phyloP scores from a whole-genome alignment of 2,113 vertebrate genomes.

The Sporophila hypoxantha region DNA sequence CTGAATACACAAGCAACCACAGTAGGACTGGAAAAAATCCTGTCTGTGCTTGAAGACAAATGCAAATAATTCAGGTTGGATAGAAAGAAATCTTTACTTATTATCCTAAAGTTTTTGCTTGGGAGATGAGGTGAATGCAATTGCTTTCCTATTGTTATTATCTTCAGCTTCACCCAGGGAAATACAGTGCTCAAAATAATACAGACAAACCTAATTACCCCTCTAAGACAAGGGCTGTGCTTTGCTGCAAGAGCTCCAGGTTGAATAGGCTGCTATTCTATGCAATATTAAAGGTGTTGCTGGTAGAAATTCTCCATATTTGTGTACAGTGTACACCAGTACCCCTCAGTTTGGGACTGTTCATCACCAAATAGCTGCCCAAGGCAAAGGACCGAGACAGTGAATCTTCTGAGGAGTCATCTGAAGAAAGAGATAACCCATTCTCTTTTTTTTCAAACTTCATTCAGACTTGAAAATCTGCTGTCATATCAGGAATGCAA shows the following conservation, averaged over 20 bases:
- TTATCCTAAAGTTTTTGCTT: background rate
- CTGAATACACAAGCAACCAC: background rate
- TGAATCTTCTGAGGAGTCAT: background rate
- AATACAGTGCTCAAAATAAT: background rate
- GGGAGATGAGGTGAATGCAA: background rate
- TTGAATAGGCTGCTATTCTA: background rate
- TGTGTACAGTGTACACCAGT: background rate
- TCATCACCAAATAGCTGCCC: background rate
- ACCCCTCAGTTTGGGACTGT: background rate
- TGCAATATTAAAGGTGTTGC: fast-evolving
- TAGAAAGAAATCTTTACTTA: background rate
- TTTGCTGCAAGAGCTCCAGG: background rate
- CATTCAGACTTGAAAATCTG: background rate
- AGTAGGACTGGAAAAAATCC: background rate
- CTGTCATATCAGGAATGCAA: background rate
- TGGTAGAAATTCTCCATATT: background rate
- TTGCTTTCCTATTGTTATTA: background rate
- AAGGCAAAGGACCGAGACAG: background rate
- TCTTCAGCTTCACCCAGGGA: background rate
- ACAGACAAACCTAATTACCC: background rate
- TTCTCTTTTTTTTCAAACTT: background rate
- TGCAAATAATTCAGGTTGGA: background rate
- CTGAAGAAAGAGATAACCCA: background rate
- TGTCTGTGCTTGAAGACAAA: background rate
- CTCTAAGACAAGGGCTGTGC: background rate